Base-by-base conservation (phyloP, 2,113 vertebrate species). In the Ictidomys tridecemlineatus region DNA sequence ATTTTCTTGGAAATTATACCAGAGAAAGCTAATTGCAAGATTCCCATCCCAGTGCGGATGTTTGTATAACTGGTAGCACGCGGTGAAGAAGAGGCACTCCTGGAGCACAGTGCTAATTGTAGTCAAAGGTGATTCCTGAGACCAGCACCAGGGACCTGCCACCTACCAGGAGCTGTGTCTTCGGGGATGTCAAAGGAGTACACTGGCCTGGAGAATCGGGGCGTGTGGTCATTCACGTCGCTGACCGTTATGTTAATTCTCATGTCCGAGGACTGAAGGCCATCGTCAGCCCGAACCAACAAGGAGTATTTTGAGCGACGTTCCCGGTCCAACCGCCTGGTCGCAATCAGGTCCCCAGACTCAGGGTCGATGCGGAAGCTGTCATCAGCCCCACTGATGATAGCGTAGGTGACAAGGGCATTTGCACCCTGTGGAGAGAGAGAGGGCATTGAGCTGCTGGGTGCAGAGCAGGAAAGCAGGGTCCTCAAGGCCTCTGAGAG, bases 171-270 rank as follows among this genome's bases (percentile, higher is more conserved):
- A 3, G 99, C 97, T 73, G 98, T 99, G 92, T 99, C 99, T 91
- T 99, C 99, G 0, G 99, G 99, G 92, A 99, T 98, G 88, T 99
- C 99, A 0, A 99, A 99, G 7, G 99, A 99, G 92, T 99, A 99
- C 0, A 99, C 99, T 0, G 98, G 98, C 13, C 99, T 99, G 74
- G 99, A 99, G 98, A 99, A 99, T 84, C 97, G 99, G n/a, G 99
- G 99, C 6, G 98, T 99, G 96, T 99, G 99, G 98, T 99, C 99
- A 5, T 99, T 99, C 34, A 99, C 98, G 11, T 99, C 99, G 6
- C 99, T 99, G 88, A 99, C 98, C 0, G 99, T 99, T 98, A 99
- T 99, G 97, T 99, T 99, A 67, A 99, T 99, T 76, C 99, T 98
- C 99, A 99, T 98, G 94, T 99, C 99, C 0, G 99, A 99, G 45